Evolutionary conservation across 35 echinoderm and acorn worm species (phyloP), one percentile per base, ranked within the genome.

Genomic region (Hemicentrotus pulcherrimus): DNA sequence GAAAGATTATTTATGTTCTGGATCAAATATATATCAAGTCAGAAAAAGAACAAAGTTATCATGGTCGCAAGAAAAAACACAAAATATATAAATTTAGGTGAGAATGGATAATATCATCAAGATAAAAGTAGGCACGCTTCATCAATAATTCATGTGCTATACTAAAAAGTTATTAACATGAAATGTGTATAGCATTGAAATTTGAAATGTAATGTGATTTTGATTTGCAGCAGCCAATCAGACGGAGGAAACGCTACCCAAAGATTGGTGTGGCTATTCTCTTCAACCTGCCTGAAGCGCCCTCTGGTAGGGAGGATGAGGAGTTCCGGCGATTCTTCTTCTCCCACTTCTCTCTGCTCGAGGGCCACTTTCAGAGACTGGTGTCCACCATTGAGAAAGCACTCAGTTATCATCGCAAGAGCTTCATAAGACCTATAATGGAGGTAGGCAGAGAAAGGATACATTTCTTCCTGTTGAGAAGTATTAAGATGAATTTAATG

Each of bases 251-350:
- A 48, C 93, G 97, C 7, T 96, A 99, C 30, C 96, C 96, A 50
- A 99, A 99, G 95, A 97, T 99, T 30, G 97, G 98, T 7, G 94
- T 99, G 2, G 96, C 96, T 32, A 94, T 99, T 45, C 60, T 99
- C 22, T 97, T 99, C 87, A 87, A 94, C 9, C 94, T 98, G 9
- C 94, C 95, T 15, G 97, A 97, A 45, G 95, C 95, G 33, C 88
- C 60, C 31, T 86, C 91, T 3, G 94, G 65, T n/a, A 90, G 94
- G 22, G 92, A 91, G 70, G 91, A 86, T 10, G 41, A 96, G 48
- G 94, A 98, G 91, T 99, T 98, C 95, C 91, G 97, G 87, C 91
- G 96, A 0, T 99, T 99, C 88, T 99, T 99, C 96, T 99, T 99
- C 96, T 99, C 98, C 14, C 98, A 99, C 94, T 99, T 98, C 94